Base-by-base conservation (phyloP, 2,888 invertebrate genomes). In the Drosophila atroscutellata region DNA sequence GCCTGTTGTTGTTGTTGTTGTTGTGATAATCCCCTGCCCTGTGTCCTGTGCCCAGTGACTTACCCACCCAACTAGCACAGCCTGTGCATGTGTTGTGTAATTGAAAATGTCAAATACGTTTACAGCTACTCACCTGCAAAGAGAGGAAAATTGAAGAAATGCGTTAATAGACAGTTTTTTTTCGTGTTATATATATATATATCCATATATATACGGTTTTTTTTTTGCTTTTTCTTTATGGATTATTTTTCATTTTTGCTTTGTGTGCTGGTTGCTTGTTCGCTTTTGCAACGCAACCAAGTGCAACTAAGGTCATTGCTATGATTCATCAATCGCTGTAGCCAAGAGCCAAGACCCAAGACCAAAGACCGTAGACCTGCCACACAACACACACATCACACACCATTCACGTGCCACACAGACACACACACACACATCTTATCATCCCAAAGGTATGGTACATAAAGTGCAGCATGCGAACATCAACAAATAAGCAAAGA, bases 101-200 rank as follows among this genome's bases (percentile, higher is more conserved):
- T 81, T 69, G 76, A 66, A 75, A 59, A 66, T 74, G 58, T 39
- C 66, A 76, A 52, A 64, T 51, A 51, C 32, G 67, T 47, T 32
- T 30, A n/a, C 67, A 28, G 39, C 37, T 71, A 86, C 86, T 86
- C 86, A 86, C 86, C 86, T 86, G 86, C 55, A 89, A 86, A 60
- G 56, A 80, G 67, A 83, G 63, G 45, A 59, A 75, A 71, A 54
- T 67, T 66, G 37, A 66, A 64, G 61, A 60, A 65, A 26, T 20
- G 28, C 32, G 20, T 80, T 70, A 80, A 75, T 59, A 50, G 32
- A 65, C 42, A 71, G 49, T 39, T 55, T 49, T 47, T 42, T 42
- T 36, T n/a, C 28, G 7, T 50, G 36, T 70, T 11, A 32, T 30
- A 8, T 30, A 30, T 8, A 30, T 30, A 30, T 9, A 30, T 30